A percentile compares a stretch with the other conserved stretches of the same genome.
phyloP scores from a whole-genome alignment of 2,797 vertebrate genomes.

The Fringilla coelebs region DNA sequence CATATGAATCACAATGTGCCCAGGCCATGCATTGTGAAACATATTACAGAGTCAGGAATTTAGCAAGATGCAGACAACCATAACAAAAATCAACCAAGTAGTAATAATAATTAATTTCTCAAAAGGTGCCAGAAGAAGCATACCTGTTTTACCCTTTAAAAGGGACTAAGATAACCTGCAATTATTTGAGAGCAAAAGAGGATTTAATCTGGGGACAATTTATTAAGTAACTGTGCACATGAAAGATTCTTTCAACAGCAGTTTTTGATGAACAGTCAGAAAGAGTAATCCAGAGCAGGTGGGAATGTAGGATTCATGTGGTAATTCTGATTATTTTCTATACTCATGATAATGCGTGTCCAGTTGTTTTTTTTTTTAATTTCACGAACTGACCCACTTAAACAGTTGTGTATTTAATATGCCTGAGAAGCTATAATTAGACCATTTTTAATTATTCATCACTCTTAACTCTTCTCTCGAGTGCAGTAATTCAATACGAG shows the following conservation, averaged over 20 bases:
- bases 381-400: background rate
- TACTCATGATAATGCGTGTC: background rate
- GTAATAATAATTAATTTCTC: background rate
- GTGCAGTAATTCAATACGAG: background rate
- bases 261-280: background rate
- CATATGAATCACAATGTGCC: background rate
- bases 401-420: background rate
- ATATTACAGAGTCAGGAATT: background rate
- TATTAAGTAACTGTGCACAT: background rate
- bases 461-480: background rate
- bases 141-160: background rate
- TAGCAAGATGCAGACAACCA: background rate
- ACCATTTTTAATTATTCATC: constrained; percentile 58
- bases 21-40: background rate
- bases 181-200: background rate
- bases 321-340: background rate
- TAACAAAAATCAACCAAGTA: background rate
- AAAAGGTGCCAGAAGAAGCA: background rate
- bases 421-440: constrained; percentile 11
- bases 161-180: background rate
- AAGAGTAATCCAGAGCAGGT: background rate
- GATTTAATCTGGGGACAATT: background rate
- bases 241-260: background rate
- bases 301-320: background rate
- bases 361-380: background rate